phyloP scores from a whole-genome alignment of 2,113 vertebrate genomes.

The Edolisoma coerulescens region DNA sequence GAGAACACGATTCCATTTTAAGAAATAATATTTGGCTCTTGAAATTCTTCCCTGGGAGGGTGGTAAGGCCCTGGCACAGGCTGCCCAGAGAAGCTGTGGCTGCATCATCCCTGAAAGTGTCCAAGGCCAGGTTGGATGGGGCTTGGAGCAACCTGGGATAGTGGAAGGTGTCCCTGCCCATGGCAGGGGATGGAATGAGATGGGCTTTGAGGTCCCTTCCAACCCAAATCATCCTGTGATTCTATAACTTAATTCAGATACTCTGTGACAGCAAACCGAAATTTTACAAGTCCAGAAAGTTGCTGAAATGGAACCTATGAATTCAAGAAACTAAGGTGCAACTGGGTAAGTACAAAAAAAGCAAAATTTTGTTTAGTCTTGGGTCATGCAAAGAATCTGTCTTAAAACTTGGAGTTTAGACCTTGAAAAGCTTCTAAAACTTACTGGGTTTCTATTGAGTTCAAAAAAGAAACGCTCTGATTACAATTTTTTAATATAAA shows the following conservation, averaged over 20 bases:
- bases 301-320: neutral
- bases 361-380: neutral
- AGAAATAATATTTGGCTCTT: neutral
- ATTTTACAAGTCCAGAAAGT: neutral
- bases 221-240: neutral
- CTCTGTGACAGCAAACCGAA: neutral
- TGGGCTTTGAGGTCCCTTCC: neutral
- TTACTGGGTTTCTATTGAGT: neutral
- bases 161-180: neutral
- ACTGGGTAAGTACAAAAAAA: neutral
- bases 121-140: fast-evolving
- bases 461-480: neutral
- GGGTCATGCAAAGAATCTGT: neutral
- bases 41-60: neutral
- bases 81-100: neutral
- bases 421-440: neutral
- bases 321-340: neutral
- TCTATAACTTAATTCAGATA: neutral
- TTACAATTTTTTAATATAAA: neutral
- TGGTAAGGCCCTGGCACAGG: neutral
- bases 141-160: neutral
- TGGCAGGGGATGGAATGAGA: neutral
- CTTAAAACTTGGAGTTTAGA: neutral
- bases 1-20: neutral
- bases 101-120: neutral